Evolutionary conservation across 2,113 vertebrate species (phyloP), one percentile per base, ranked within the genome.

Genomic region (Romanogobio albipinnatus): DNA sequence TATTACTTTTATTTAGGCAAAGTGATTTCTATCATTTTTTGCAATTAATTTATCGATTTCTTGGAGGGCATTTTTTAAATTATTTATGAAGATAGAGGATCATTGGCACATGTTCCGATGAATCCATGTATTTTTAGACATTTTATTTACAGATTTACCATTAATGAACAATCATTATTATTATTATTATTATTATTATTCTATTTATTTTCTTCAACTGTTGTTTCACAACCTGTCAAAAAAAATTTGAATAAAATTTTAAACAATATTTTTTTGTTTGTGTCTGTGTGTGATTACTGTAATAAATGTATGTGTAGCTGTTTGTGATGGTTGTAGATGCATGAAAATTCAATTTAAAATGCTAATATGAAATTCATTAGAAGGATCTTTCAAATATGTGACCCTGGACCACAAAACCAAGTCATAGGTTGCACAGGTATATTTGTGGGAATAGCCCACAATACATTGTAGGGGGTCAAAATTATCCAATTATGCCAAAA

Each of bases 161-260:
- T 86, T 86, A 84, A 84, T 76, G 84, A 87, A 86, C 83, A 89
- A 86, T 89, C 87, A 91, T 47, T 47, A 74, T 47, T 75, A 64
- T 64, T 64, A 64, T 64, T 64, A 64, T 64, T 62, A 29, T 29
- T 29, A 91, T 87, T 91, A 91, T 91, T 94, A 78, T 90, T 93
- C 92, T 94, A 95, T 95, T 95, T 95, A 94, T 94, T 95, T 92
- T 94, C 92, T 93, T 92, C 92, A 92, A 89, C 93, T 47, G 91
- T 93, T 94, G 94, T 95, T 95, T 95, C 93, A 93, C 94, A 94
- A 93, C 90, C 92, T 93, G 93, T 94, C 93, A 85, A 82, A 94
- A 94, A 91, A 93, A 94, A 94, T 93, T 93, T 92, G 94, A 95
- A 92, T 94, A 93, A 93, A 92, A 90, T 94, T 94, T 93, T 93